Evolutionary conservation across 2,113 vertebrate genomes (phyloP).

Genomic region (Scomber japonicus): DNA sequence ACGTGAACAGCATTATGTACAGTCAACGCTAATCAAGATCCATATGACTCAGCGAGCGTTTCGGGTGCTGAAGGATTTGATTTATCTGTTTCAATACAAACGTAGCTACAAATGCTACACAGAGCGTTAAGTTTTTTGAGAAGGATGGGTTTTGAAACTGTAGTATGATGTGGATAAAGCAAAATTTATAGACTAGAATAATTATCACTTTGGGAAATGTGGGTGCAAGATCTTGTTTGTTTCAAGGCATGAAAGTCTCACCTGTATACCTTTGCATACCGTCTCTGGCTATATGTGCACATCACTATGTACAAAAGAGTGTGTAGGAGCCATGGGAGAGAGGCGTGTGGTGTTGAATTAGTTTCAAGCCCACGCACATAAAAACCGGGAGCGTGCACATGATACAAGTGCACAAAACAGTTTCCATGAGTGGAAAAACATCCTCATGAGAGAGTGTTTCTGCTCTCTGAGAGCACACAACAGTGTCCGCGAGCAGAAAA

Average conservation of each 20-base stretch:
- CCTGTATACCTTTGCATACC: not conserved
- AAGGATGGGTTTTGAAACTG: conserved; percentile 7
- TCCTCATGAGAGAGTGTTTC: no score
- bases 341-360: no score
- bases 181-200: not conserved
- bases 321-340: conserved; percentile 40
- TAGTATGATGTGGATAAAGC: no score
- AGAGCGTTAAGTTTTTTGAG: not conserved
- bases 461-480: no score
- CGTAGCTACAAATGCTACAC: conserved; percentile 20
- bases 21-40: conserved; percentile 51
- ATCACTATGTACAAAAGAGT: not conserved
- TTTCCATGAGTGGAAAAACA: no score
- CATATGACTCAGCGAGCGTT: conserved; percentile 68
- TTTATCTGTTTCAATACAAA: not conserved
- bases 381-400: no score
- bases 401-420: no score
- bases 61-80: conserved; percentile 21
- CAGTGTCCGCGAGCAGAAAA: no score
- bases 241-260: not conserved
- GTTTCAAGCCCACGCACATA: no score
- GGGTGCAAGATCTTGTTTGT: not conserved
- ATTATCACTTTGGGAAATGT: not conserved
- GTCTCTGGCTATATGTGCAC: conserved; percentile 13
- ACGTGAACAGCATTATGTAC: conserved; percentile 61